A percentile compares a stretch with the other conserved stretches of the same genome.
phyloP scores from a whole-genome alignment of 1,140 invertebrate genomes.

The Musca vetustissima region DNA sequence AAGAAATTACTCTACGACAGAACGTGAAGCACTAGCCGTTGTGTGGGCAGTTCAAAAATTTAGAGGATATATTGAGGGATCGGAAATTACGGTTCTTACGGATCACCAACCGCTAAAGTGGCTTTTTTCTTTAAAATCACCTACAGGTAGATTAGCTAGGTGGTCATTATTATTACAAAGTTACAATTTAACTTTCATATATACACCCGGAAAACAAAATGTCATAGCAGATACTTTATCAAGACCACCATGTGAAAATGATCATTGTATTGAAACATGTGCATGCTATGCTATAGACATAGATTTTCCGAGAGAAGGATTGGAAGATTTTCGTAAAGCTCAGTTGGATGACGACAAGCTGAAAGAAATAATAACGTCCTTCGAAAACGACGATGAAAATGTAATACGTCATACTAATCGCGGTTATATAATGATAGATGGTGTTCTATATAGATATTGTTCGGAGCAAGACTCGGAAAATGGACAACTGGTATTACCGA shows the following conservation, averaged over 20 bases:
- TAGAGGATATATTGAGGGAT: conserved; percentile 50
- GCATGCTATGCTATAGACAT: neutral
- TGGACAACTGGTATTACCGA: neutral
- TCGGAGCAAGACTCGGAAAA: neutral
- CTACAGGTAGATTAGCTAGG: conserved; percentile 51
- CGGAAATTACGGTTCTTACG: conserved; percentile 50
- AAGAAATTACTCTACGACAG: conserved; percentile 55
- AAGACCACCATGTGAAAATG: neutral
- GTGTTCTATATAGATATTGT: neutral
- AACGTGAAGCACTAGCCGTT: conserved; percentile 58
- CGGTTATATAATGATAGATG: neutral
- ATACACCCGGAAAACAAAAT: neutral
- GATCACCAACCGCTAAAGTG: conserved; percentile 60
- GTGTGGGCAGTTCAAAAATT: conserved; percentile 58
- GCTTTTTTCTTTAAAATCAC: conserved; percentile 55
- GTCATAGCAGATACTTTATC: neutral
- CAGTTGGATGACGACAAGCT: neutral
- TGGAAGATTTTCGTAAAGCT: neutral
- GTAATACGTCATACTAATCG: neutral
- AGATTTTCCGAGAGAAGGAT: neutral
- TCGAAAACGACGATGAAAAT: conserved; percentile 1
- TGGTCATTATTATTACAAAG: conserved; percentile 57
- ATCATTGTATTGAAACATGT: neutral
- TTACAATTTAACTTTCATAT: conserved; percentile 39
- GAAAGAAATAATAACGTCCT: neutral